Evolutionary conservation across 2,888 invertebrate genomes (phyloP).

Genomic region (Cartodere bifasciata): DNA sequence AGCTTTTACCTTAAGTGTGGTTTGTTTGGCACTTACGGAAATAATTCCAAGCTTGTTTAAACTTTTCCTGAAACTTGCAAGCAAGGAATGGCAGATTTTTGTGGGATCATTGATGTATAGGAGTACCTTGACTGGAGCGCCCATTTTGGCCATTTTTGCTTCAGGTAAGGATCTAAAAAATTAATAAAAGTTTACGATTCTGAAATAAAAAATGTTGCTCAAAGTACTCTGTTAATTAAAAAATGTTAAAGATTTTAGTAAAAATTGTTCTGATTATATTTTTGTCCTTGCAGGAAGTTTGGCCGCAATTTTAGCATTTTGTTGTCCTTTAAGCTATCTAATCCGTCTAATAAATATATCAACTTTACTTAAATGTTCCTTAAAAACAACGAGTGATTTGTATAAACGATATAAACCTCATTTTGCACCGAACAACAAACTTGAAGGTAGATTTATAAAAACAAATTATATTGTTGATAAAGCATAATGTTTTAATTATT

Average conservation of each 20-base stretch:
- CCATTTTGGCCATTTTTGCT: constrained; percentile 49
- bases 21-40: constrained; percentile 49
- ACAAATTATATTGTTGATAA: no score
- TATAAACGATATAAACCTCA: constrained; percentile 42
- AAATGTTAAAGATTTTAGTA: no score
- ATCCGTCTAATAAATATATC: constrained; percentile 47
- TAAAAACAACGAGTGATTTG: constrained; percentile 26
- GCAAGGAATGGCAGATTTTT: constrained; percentile 49
- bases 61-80: constrained; percentile 42
- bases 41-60: constrained; percentile 44
- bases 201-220: no score
- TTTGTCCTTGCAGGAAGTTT: constrained; percentile 47
- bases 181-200: no score
- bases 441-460: background rate
- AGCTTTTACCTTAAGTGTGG: constrained; percentile 44
- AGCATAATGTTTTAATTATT: constrained; percentile 1
- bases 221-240: no score
- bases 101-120: constrained; percentile 48
- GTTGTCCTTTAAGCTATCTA: constrained; percentile 48
- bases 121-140: constrained; percentile 47
- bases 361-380: constrained; percentile 34
- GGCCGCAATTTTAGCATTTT: constrained; percentile 49
- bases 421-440: background rate
- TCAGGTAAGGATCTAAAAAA: constrained; percentile 42
- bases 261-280: no score